Percentiles rank a stretch among this genome's conserved stretches.
These are phyloP conservation scores for Asobara japonica DNA, from an alignment of 1,140 invertebrate genomes.

Conservation along the genomic window DNA sequence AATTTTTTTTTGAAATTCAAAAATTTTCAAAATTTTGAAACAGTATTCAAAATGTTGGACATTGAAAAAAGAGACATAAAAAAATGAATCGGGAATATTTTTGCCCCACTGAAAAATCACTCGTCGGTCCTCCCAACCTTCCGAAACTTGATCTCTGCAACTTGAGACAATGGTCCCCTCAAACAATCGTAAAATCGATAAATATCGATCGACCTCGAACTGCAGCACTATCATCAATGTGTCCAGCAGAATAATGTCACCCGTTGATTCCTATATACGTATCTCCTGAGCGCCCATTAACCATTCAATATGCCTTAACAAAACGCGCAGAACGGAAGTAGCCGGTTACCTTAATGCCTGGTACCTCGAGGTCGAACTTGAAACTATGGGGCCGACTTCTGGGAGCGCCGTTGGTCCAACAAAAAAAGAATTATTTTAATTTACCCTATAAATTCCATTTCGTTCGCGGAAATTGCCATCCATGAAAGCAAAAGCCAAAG, in stretches of 20 bases:
- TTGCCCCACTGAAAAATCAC: background rate
- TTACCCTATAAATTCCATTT: no score
- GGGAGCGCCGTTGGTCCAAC: slow-evolving; percentile 25
- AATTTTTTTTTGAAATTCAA: no score
- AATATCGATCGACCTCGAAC: slow-evolving; percentile 10
- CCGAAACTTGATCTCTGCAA: background rate
- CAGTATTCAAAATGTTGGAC: no score
- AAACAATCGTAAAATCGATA: background rate
- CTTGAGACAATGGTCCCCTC: background rate
- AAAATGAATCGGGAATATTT: background rate
- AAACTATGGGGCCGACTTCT: slow-evolving; percentile 29
- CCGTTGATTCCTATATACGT: background rate
- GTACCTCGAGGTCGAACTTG: slow-evolving; percentile 36
- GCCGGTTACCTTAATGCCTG: slow-evolving; percentile 27
- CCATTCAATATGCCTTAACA: slow-evolving; percentile 26
- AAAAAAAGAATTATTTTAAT: background rate
- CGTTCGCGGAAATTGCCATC: no score
- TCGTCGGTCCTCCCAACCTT: background rate
- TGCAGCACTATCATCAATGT: background rate
- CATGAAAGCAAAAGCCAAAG: no score
- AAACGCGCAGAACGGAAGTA: slow-evolving; percentile 28
- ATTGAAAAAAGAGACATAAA: no score
- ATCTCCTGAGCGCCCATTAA: slow-evolving; percentile 16
- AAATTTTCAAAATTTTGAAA: no score
- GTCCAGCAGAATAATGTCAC: background rate